Conservation (phyloP, 2,797 vertebrate genomes). For the Falco concolor region DNA sequence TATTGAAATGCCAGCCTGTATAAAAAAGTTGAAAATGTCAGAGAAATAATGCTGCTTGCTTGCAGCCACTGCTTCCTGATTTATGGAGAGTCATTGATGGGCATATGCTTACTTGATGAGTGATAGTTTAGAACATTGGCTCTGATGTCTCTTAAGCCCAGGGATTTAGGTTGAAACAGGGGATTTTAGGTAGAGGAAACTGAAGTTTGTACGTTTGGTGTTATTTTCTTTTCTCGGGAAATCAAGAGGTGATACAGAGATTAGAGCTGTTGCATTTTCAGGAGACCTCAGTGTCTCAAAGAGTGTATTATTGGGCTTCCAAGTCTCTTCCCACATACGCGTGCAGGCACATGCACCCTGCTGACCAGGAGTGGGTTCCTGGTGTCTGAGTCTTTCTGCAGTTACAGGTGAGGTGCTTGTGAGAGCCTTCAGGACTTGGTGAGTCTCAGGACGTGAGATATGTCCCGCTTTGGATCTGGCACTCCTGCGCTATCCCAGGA, state of each 20-base stretch:
- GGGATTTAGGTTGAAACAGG: neutral
- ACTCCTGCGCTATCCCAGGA: neutral
- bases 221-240: neutral
- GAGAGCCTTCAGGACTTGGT: neutral
- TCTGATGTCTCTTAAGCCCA: neutral
- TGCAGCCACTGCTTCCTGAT: neutral
- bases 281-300: neutral
- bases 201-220: neutral
- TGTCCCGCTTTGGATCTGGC: neutral
- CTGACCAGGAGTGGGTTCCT: neutral
- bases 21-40: neutral
- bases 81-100: neutral
- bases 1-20: neutral
- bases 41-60: neutral
- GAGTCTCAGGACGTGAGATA: rapidly evolving
- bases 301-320: neutral
- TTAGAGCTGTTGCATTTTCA: neutral
- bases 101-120: neutral
- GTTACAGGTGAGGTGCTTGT: neutral
- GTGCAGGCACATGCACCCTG: no score
- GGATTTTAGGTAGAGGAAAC: neutral
- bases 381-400: neutral
- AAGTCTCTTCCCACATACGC: neutral
- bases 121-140: neutral
- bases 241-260: rapidly evolving